Base-by-base conservation (phyloP, 2,113 vertebrate genomes). In the Callithrix jacchus region DNA sequence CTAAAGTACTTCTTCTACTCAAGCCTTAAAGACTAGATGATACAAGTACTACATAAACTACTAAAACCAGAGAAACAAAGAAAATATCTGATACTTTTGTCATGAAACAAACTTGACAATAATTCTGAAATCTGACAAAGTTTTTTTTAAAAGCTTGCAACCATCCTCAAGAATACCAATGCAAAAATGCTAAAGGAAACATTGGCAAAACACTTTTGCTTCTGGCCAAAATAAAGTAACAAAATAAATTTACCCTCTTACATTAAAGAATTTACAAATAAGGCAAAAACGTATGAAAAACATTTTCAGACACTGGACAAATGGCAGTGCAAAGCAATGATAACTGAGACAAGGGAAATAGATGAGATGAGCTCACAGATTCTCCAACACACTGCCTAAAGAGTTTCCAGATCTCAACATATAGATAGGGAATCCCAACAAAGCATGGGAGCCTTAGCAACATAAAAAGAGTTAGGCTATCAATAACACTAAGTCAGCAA, bases 61-160 rank as follows among this genome's bases (percentile, higher is more conserved):
- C 25, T 37, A 56, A 93, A 95, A 56, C 77, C 2, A 89, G 11
- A 54, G 76, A 84, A 91, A 83, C 10, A 83, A 77, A 20, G 5
- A 83, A 84, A 81, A 45, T 82, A 56, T 56, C 12, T 16, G 89
- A 47, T 58, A 85, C 2, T 35, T 74, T 84, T 70, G 68, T 80
- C 66, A 82, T 49, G 71, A 95, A 80, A 56, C 2, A 85, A 92
- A 85, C 9, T 25, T 68, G 18, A 87, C 21, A 76, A 58, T 52
- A 88, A 73, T 71, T 88, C 7, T 25, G 27, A 93, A 97, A 80
- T 49, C 40, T 83, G 42, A 91, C 35, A 87, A 96, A 77, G 58
- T 91, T 82, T 54, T 17, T 32, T 64, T 64, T 17, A 42, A 58
- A 81, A 70, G 32, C 32, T 8, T 52, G 8, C 25, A 66, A 66